These are phyloP conservation scores for Botrylloides violaceus DNA, from an alignment of 23 tunicate genomes.

Conservation along the genomic window DNA sequence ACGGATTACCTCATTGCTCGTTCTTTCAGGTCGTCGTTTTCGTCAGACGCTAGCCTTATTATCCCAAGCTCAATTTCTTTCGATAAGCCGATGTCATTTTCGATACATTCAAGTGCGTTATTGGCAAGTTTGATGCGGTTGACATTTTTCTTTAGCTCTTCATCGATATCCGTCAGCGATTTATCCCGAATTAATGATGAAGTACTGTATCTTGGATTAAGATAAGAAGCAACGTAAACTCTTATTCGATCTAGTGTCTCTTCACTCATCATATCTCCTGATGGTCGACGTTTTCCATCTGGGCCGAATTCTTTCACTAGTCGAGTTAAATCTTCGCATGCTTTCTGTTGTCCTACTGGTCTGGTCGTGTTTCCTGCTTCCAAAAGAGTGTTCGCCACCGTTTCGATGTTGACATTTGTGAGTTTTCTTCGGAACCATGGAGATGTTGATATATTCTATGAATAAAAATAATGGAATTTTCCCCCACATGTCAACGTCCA, in stretches of 20 bases:
- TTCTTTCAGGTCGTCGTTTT: constrained; percentile 19
- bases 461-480: neutral
- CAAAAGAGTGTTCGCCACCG: constrained; percentile 35
- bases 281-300: neutral
- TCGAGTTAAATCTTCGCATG: constrained; percentile 24
- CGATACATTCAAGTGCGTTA: constrained; percentile 44
- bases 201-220: constrained; percentile 14
- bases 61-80: constrained; percentile 29
- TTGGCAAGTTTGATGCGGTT: constrained; percentile 37
- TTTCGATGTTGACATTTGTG: constrained; percentile 22
- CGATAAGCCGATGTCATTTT: constrained; percentile 11
- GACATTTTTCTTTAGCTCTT: constrained; percentile 19
- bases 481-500: too few species aligned
- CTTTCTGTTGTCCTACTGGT: constrained; percentile 44
- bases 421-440: constrained; percentile 61
- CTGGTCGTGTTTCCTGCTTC: constrained; percentile 44
- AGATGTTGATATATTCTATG: constrained; percentile 31
- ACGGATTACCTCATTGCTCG: constrained; percentile 25
- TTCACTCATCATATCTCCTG: neutral
- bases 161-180: neutral
- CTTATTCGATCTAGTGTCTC: constrained; percentile 2
- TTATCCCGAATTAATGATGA: neutral
- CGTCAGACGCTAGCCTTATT: constrained; percentile 30
- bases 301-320: constrained; percentile 27
- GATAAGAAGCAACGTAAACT: constrained; percentile 15